These are phyloP conservation scores for Machimus atricapillus DNA, from an alignment of 2,888 invertebrate genomes.

Conservation along the genomic window DNA sequence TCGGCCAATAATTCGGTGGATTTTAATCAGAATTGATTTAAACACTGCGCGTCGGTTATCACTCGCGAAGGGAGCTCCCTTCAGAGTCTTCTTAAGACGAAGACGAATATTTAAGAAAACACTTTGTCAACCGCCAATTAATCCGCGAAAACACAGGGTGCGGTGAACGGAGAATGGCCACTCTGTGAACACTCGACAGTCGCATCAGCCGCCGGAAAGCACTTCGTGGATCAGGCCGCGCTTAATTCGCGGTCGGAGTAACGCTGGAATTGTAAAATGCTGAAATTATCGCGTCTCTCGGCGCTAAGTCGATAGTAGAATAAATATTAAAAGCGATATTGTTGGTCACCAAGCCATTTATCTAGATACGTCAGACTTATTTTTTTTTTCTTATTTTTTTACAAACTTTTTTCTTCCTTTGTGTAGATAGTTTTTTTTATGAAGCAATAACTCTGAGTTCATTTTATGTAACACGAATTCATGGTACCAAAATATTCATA, in stretches of 20 bases:
- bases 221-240: neutral
- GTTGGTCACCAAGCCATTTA: slow-evolving; percentile 22
- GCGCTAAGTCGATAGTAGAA: slow-evolving; percentile 6
- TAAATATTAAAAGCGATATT: neutral
- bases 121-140: neutral
- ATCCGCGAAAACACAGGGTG: neutral
- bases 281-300: slow-evolving; percentile 26
- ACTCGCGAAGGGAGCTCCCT: neutral
- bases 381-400: neutral
- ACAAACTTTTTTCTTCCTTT: neutral
- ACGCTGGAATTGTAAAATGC: slow-evolving; percentile 12
- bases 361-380: neutral
- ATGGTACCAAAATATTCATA: neutral
- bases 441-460: neutral
- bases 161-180: neutral
- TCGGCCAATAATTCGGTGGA: neutral
- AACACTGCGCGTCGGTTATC: neutral
- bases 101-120: neutral
- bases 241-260: slow-evolving; percentile 21
- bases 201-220: neutral
- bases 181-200: neutral
- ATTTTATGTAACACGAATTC: neutral
- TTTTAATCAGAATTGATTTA: neutral
- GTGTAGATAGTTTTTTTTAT: neutral
- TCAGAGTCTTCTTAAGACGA: neutral